A percentile compares a stretch with the other conserved stretches of the same genome.
Conservation (phyloP, 2,888 invertebrate genomes). For the Cephus pulcher region DNA sequence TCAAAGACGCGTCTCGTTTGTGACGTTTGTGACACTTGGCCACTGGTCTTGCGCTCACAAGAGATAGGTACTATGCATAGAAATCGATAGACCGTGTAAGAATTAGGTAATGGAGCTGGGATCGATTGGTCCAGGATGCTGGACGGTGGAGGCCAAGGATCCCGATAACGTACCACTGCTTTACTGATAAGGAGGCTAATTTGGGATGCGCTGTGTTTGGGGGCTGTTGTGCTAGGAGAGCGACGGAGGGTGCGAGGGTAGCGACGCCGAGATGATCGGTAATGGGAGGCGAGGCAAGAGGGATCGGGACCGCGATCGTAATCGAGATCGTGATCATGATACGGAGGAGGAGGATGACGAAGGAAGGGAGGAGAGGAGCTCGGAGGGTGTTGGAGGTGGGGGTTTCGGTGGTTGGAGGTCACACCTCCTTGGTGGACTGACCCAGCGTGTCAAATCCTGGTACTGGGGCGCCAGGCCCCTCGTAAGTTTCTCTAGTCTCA, state of each 20-base stretch:
- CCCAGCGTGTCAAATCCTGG: conserved; percentile 97
- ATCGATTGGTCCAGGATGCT: no score
- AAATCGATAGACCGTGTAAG: no score
- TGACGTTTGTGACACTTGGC: no score
- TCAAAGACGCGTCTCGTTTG: no score
- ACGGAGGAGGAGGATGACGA: conserved; percentile 61
- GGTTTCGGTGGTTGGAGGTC: conserved; percentile 87
- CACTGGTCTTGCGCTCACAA: no score
- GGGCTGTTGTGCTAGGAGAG: conserved; percentile 53
- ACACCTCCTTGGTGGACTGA: conserved; percentile 91
- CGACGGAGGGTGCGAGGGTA: conserved; percentile 65
- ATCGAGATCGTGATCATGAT: conserved; percentile 60
- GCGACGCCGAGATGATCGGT: conserved; percentile 66
- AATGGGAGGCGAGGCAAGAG: conserved; percentile 56
- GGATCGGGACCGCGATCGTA: conserved; percentile 52
- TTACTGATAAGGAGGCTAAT: conserved; percentile 6
- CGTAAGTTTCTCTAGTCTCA: conserved; percentile 77
- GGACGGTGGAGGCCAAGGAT: background rate
- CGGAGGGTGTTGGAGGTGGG: conserved; percentile 65
- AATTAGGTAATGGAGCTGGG: no score
- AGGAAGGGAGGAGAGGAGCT: conserved; percentile 64
- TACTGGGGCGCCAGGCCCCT: conserved; percentile 95
- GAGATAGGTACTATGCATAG: no score
- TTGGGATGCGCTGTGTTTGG: conserved; percentile 16
- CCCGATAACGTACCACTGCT: background rate